Base-by-base conservation (phyloP, 2,888 invertebrate species). In the Nomada ruficornis region DNA sequence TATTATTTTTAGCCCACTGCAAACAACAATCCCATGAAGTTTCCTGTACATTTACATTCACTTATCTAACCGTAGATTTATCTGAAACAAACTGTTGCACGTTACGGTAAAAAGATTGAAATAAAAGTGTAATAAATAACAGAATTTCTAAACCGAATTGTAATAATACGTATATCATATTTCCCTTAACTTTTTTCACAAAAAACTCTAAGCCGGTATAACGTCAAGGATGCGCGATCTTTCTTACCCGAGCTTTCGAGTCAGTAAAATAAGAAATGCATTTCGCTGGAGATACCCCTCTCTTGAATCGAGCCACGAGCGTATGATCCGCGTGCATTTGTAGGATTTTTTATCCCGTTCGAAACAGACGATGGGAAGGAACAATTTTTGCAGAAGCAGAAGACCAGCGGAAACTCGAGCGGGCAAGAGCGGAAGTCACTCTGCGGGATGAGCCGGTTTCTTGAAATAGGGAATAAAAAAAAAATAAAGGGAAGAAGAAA, bases 371-470 rank as follows among this genome's bases (percentile, higher is more conserved):
- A 26, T 54, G 54, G 57, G 2, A 69, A 76, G 55, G 70, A 59
- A 77, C 60, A 73, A 84, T 83, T 84, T 84, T 69, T 80, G 76
- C 63, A 54, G 36, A 44, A 59, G 62, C 57, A 52, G 59, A 57
- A 75, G 75, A 71, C 73, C 73, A 60, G 50, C 65, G 76, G 57
- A 82, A 84, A 74, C 71, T 77, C 54, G 79, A 80, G 59, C 44
- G 77, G 57, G 62, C 80, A 77, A 69, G 67, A 80, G 72, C 79
- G 83, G 83, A 82, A 83, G 79, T 79, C 83, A 83, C 79, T 79
- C 68, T 69, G 71, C 63, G 71, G 79, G 76, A 80, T 82, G 83
- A 80, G 60, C 67, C 47, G 36, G 72, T 75, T 83, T 72, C 79
- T 79, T 74, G 55, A 59, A 71, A 79, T 59, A 63, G 63, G 65